phyloP scores from a whole-genome alignment of 92 coral and sea anemone species.

The Heteractis magnifica region DNA sequence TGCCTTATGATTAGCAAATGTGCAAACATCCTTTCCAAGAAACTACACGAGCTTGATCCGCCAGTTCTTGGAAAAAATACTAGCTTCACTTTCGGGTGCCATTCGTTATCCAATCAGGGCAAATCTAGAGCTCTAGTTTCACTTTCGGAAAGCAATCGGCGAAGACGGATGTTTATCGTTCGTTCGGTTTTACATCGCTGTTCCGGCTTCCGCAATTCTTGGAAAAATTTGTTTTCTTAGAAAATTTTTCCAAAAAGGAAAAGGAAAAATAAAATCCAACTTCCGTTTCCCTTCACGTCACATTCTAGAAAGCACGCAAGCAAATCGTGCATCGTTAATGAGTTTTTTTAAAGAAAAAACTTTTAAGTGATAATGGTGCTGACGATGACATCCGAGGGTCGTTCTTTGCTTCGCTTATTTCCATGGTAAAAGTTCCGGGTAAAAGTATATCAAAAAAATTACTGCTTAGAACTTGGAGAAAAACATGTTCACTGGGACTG shows the following conservation, averaged over 20 bases:
- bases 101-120: slow-evolving; percentile 31
- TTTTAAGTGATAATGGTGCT: too few species aligned
- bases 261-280: background rate
- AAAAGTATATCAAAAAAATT: too few species aligned
- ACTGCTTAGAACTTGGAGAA: too few species aligned
- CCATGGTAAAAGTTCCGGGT: too few species aligned
- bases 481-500: too few species aligned
- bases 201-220: slow-evolving; percentile 1
- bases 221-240: background rate
- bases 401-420: too few species aligned
- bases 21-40: background rate
- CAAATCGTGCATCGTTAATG: background rate
- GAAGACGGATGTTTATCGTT: background rate
- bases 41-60: slow-evolving; percentile 6
- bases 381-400: too few species aligned
- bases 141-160: background rate
- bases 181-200: background rate
- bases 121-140: background rate
- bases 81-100: background rate
- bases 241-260: too few species aligned
- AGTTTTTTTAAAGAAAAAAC: too few species aligned
- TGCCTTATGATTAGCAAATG: background rate
- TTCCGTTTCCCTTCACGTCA: slow-evolving; percentile 1
- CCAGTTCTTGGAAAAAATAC: slow-evolving; percentile 31
- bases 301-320: background rate